Percentiles rank a stretch among this genome's conserved stretches.
phyloP scores from a whole-genome alignment of 1,140 invertebrate species.

The Cataglyphis hispanica region DNA sequence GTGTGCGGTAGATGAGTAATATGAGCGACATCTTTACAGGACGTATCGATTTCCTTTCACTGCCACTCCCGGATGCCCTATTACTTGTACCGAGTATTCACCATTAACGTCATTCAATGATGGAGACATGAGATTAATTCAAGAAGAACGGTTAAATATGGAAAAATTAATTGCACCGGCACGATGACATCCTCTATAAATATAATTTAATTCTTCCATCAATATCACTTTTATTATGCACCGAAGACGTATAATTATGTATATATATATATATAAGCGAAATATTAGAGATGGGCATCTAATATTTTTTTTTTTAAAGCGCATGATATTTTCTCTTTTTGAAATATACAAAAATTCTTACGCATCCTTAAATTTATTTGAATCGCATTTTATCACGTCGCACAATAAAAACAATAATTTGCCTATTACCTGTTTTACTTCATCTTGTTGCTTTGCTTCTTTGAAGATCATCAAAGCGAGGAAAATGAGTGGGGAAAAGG shows the following conservation, averaged over 20 bases:
- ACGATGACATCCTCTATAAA: conserved; percentile 16
- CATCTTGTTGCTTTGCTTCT: not conserved
- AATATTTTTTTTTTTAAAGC: not conserved
- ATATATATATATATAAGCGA: not conserved
- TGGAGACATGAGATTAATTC: conserved; percentile 7
- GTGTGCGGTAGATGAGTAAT: conserved; percentile 25
- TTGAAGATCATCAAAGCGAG: conserved; percentile 51
- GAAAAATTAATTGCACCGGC: conserved; percentile 21
- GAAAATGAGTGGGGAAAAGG: conserved; percentile 64
- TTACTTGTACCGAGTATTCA: conserved; percentile 33
- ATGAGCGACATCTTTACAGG: conserved; percentile 33
- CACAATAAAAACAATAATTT: conserved; percentile 21
- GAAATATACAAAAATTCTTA: not conserved
- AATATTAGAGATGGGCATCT: not conserved
- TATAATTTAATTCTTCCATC: conserved; percentile 1
- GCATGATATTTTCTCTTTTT: not conserved
- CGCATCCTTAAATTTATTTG: conserved; percentile 7
- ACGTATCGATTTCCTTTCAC: conserved; percentile 51
- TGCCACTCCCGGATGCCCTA: conserved; percentile 44
- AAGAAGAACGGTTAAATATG: conserved; percentile 30
- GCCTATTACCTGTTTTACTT: not conserved
- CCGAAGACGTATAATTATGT: not conserved
- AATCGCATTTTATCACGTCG: not conserved
- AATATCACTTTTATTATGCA: conserved; percentile 22
- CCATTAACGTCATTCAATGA: conserved; percentile 41